Base-by-base conservation (phyloP, 2,888 invertebrate species). In the Alviniconcha strummeri region DNA sequence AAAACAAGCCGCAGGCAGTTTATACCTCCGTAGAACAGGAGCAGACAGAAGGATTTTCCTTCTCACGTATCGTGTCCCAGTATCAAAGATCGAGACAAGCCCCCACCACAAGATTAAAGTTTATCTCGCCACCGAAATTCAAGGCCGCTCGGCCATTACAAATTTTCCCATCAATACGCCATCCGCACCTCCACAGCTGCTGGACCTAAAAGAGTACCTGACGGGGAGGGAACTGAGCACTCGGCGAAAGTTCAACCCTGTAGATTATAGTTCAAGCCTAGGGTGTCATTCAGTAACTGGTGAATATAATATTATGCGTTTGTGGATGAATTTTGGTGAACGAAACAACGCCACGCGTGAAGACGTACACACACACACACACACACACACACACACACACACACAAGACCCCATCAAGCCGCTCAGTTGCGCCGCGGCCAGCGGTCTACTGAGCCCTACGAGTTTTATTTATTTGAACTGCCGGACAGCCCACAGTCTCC, bases 191-290 rank as follows among this genome's bases (percentile, higher is more conserved):
- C 75, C 60, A 13, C 71, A 57, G 81, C 9, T 54, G 4, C 77
- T 76, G 67, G 82, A 69, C 82, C 72, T 11, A 57, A 64, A 71
- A 77, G 82, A 82, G 67, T 69, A 69, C 82, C 69, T 36, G 67
- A 71, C 76, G 17, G 71, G 77, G 77, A 82, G 82, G 36, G 82
- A 82, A 82, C 11, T 15, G n/a, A 36, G 19, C 52, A 19, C 69
- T 55, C 69, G 67, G n/a, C 56, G 15, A 69, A n/a, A 52, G n/a
- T 60, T 80, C 80, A 60, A 60, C 60, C 36, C 36, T 36, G 36
- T 36, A 36, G 36, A 0, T 36, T 36, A 36, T 36, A 36, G 36
- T 36, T 36, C 36, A 36, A 36, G 36, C 36, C 36, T 36, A 36
- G 36, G 36, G 36, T 3, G 36, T 36, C 36, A 36, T 36, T 36